Percentiles rank a stretch among this genome's conserved stretches.
Evolutionary conservation across 1,140 invertebrate genomes (phyloP).

Genomic region (Drosophila obscura): DNA sequence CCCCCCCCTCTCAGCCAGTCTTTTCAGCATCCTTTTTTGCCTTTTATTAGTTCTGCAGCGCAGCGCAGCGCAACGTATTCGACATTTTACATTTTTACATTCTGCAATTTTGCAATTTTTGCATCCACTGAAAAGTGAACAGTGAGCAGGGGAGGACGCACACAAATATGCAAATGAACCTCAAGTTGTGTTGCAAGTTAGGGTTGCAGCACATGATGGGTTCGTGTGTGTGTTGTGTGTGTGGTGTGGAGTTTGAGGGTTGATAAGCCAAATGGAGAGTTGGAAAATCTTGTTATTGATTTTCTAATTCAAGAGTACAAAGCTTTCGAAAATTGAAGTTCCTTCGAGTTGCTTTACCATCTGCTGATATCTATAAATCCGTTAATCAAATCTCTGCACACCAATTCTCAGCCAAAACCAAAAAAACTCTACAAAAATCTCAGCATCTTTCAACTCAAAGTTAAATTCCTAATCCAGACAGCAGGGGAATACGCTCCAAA

Average conservation of each 20-base stretch:
- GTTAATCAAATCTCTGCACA: no score
- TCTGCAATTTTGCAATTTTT: conserved; percentile 63
- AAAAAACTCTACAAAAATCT: neutral
- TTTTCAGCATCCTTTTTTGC: conserved; percentile 53
- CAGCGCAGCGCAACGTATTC: conserved; percentile 47
- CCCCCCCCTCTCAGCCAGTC: conserved; percentile 44
- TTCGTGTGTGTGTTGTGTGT: no score
- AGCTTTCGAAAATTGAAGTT: neutral
- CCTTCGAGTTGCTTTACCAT: no score
- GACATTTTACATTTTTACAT: conserved; percentile 68
- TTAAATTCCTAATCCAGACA: neutral
- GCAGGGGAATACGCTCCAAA: neutral
- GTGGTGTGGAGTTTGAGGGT: conserved; percentile 47
- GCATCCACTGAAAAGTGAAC: conserved; percentile 12
- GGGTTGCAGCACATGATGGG: conserved; percentile 44
- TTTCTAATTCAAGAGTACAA: conserved; percentile 15
- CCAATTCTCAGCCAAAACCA: no score
- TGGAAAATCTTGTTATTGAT: conserved; percentile 41
- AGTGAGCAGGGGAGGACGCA: conserved; percentile 33
- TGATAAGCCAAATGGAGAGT: conserved; percentile 53
- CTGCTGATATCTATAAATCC: no score
- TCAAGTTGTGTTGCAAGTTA: conserved; percentile 60
- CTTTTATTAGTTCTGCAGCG: conserved; percentile 66
- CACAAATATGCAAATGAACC: conserved; percentile 78
- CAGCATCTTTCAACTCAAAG: neutral